Evolutionary conservation across 2,113 vertebrate genomes (phyloP).

Genomic region (Poecile atricapillus): DNA sequence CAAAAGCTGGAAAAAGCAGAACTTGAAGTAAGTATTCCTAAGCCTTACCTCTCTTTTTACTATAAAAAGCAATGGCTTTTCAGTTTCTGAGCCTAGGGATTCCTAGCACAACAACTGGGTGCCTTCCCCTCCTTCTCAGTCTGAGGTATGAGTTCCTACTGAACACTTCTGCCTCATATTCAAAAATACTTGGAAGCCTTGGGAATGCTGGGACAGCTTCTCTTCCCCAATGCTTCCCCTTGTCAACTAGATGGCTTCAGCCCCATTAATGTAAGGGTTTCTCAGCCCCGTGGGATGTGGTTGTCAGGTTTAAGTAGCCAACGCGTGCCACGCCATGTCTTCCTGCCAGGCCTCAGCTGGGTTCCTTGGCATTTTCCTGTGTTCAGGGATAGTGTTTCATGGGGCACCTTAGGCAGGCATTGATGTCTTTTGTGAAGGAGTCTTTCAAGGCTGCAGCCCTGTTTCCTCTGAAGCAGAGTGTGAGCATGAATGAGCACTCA

Average conservation of each 20-base stretch:
- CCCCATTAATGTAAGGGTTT: not conserved
- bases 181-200: not conserved
- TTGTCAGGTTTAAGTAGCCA: not conserved
- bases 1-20: not conserved
- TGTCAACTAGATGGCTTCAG: not conserved
- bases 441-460: not conserved
- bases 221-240: not conserved
- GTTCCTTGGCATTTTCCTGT: not conserved
- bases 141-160: rapidly evolving
- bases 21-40: not conserved
- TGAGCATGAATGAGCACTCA: not conserved
- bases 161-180: not conserved
- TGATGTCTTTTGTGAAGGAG: not conserved
- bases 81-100: not conserved
- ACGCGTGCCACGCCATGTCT: not conserved
- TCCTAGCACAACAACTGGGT: not conserved
- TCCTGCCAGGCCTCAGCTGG: not conserved
- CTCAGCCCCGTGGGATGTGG: not conserved
- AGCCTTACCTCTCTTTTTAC: not conserved
- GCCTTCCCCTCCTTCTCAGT: not conserved
- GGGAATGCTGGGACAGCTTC: not conserved
- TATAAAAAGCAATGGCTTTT: not conserved
- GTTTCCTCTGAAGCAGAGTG: not conserved
- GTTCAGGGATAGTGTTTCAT: not conserved
- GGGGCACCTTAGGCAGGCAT: not conserved